Evolutionary conservation across 2,113 vertebrate genomes (phyloP), one percentile per base, ranked within the genome.

Genomic region (Hemiprocne comata): DNA sequence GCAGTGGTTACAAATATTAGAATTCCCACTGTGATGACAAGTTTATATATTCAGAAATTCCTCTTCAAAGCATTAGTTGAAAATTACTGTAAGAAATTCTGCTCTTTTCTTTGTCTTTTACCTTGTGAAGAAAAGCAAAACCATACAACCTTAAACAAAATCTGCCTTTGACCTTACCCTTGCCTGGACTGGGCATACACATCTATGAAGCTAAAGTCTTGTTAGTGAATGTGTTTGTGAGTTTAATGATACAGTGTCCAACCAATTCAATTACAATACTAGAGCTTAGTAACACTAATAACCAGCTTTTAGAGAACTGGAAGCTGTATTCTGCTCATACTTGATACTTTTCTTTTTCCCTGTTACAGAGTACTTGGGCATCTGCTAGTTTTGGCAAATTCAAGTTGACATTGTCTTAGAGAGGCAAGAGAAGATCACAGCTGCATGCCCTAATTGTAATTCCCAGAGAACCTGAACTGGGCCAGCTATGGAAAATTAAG

Each of bases 1-100:
- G 78, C 87, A 91, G 53, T 76, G 62, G 93, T 90, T 97, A 87
- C 92, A 96, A 97, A 94, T 97, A 97, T 74, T 92, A 95, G 96
- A 96, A 96, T 90, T 97, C 94, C 91, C 85, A 95, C 87, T 96
- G 93, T 79, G 91, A 90, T 92, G 82, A 90, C 84, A 84, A 80
- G 38, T 96, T 93, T 85, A 96, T 96, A 89, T 95, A 97, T 97
- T 96, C 95, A 94, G 89, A 96, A 94, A 96, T 92, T 84, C 70
- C 86, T 64, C 90, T 97, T 97, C 89, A 97, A 97, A 96, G 85
- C 51, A 89, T 84, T 73, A 94, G 88, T 54, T 96, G 93, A 97
- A 97, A 97, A 95, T 80, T 96, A 92, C 85, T 93, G 8, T 70
- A 93, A 92, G 90, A 90, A 94, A 85, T 76, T 79, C 58, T 87